Evolutionary conservation across 2,113 vertebrate genomes (phyloP).

Genomic region (Fregata magnificens): DNA sequence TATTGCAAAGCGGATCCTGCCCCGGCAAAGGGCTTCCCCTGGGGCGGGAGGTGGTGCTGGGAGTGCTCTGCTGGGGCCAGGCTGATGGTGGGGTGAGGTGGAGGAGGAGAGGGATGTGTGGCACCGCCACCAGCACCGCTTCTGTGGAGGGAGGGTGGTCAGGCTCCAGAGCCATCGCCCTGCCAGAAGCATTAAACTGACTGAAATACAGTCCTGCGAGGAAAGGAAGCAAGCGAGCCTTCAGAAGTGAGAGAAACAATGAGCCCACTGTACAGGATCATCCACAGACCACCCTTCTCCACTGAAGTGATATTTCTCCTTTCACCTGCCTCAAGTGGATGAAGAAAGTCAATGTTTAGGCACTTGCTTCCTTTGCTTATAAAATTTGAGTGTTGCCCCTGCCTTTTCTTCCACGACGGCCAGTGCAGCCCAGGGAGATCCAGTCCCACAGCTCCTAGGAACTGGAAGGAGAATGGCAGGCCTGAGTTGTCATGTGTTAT

Average conservation of each 20-base stretch:
- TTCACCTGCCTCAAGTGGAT: neutral
- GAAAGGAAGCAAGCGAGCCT: neutral
- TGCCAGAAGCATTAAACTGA: constrained; percentile 1
- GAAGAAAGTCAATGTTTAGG: neutral
- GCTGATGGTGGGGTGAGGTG: neutral
- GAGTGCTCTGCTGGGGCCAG: neutral
- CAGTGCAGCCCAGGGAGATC: neutral
- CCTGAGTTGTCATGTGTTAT: constrained; percentile 30
- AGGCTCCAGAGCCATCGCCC: neutral
- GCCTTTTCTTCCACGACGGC: neutral
- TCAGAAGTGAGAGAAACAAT: neutral
- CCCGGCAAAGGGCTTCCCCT: neutral
- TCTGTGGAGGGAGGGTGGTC: neutral
- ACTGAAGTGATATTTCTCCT: neutral
- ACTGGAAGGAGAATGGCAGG: neutral
- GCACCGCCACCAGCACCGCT: neutral
- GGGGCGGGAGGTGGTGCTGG: neutral
- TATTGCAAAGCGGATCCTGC: neutral
- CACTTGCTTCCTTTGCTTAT: neutral
- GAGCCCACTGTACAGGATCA: neutral
- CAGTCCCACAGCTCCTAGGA: neutral
- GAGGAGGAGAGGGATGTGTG: neutral
- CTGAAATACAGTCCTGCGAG: neutral
- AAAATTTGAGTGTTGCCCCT: neutral
- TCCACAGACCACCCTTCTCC: neutral